Base-by-base conservation (phyloP, 2,113 vertebrate genomes). In the Ammodytes marinus region DNA sequence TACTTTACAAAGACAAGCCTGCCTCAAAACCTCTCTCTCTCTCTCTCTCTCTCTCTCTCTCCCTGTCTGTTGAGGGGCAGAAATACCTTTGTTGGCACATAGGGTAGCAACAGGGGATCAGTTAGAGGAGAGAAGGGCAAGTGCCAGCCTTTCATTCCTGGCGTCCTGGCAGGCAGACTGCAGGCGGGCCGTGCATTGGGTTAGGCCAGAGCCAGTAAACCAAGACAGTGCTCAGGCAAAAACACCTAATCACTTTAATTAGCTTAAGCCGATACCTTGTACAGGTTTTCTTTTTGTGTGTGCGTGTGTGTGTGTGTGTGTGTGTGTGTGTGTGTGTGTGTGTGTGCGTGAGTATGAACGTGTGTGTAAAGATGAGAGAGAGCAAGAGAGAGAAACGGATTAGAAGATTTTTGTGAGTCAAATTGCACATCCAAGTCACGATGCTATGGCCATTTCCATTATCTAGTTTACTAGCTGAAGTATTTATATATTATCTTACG, bases 41-140 rank as follows among this genome's bases (percentile, higher is more conserved):
- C 69, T 74, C 13, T 19, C 27, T 27, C 27, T 27, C 27, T 27
- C 46, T 64, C 50, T 42, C 68, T 86, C n/a, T 61, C 69, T 74
- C 13, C 35, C 45, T 58, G 55, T 61, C 63, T 67, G 42, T 60
- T 83, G 75, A 82, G 71, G 50, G 79, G 79, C 82, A 84, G 85
- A 83, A 87, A 83, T 88, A 89, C 82, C 70, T 89, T 89, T 87
- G 77, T 86, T 83, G 75, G 83, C 82, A 84, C 86, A 77, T 42
- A 35, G 63, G 77, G 84, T 84, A 90, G 85, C 89, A 88, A 86
- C 87, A 82, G 84, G 86, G 88, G 86, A 90, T 89, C 83, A 88
- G 84, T 88, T 88, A 78, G 80, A 89, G 83, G 50, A 87, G 80
- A 68, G 66, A 70, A 66, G 80, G 79, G 68, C 74, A 42, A 80